Evolutionary conservation across 1,140 invertebrate species (phyloP).

Genomic region (Diachasma alloeum): DNA sequence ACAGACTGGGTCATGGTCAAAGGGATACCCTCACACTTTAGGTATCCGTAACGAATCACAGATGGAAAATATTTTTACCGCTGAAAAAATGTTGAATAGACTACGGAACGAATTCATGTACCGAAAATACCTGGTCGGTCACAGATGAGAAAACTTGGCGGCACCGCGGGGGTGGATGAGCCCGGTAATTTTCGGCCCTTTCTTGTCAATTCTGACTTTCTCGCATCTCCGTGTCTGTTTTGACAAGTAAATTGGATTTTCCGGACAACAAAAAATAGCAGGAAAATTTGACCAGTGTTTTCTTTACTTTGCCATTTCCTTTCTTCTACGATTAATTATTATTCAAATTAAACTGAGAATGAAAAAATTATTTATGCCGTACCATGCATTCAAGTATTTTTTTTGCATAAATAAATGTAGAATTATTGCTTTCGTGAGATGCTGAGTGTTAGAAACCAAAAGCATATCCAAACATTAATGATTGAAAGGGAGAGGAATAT

Average conservation of each 20-base stretch:
- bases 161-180: neutral
- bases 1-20: slow-evolving; percentile 14
- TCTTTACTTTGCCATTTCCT: no score
- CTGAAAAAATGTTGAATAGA: neutral
- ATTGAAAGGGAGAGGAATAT: neutral
- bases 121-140: neutral
- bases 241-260: neutral
- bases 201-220: neutral
- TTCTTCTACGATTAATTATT: no score
- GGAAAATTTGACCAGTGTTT: no score
- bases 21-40: neutral
- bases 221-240: neutral
- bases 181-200: neutral
- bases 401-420: neutral
- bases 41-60: neutral
- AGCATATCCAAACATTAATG: no score
- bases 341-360: no score
- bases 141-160: neutral
- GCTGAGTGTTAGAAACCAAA: no score
- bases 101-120: neutral
- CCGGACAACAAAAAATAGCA: neutral
- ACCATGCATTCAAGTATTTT: no score
- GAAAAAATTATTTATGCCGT: no score
- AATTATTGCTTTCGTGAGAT: no score
- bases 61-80: slow-evolving; percentile 9